Percentiles rank a stretch among this genome's conserved stretches.
Evolutionary conservation across 2,113 vertebrate species (phyloP).

Genomic region (Caloenas nicobarica): DNA sequence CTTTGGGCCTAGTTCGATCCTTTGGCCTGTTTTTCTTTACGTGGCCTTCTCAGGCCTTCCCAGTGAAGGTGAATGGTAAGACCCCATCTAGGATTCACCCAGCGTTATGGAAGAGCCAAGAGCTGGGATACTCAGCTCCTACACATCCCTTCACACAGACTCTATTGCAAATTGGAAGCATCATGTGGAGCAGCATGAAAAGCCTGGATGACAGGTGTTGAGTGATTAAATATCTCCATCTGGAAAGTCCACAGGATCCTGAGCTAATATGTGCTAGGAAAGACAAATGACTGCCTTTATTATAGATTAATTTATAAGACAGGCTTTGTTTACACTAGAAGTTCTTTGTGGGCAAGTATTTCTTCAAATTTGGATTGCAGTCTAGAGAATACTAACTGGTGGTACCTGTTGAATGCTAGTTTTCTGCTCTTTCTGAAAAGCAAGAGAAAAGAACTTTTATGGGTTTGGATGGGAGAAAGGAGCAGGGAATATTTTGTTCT

Average conservation of each 20-base stretch:
- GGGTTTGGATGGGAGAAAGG: neutral
- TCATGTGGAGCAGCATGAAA: neutral
- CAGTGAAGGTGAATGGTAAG: neutral
- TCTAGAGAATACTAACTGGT: neutral
- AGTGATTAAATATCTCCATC: slow-evolving; percentile 19
- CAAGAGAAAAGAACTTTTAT: neutral
- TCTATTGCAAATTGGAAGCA: neutral
- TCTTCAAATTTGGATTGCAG: neutral
- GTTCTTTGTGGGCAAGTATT: neutral
- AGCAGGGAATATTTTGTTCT: neutral
- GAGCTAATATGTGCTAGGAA: neutral
- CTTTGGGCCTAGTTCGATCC: neutral
- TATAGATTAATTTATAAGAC: neutral
- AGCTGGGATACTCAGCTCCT: neutral
- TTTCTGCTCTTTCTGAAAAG: neutral
- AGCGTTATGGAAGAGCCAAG: neutral
- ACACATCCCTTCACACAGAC: neutral
- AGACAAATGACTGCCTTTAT: slow-evolving; percentile 1
- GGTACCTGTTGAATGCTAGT: neutral
- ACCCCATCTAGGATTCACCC: neutral
- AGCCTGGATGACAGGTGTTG: slow-evolving; percentile 2
- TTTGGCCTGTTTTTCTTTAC: neutral
- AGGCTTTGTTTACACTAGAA: neutral
- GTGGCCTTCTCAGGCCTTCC: neutral
- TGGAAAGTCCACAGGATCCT: slow-evolving; percentile 18